Evolutionary conservation across 1,140 invertebrate genomes (phyloP).

Genomic region (Rhopalosiphum padi): DNA sequence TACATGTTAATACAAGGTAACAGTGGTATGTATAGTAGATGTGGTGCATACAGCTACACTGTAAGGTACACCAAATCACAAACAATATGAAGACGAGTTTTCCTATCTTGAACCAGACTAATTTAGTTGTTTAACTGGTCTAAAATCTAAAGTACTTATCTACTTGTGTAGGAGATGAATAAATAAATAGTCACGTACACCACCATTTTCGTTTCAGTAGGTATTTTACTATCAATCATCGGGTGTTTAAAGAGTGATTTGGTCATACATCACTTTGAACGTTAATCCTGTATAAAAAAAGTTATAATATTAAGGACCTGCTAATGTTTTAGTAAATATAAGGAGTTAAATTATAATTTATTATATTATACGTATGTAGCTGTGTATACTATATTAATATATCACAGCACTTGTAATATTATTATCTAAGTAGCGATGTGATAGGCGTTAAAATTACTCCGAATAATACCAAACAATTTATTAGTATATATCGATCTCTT

Average conservation of each 20-base stretch:
- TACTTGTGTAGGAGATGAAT: neutral
- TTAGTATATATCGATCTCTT: no score
- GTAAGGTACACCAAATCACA: neutral
- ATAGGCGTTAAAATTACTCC: no score
- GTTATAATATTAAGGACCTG: neutral
- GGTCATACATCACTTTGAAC: neutral
- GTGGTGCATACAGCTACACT: neutral
- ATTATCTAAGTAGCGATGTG: no score
- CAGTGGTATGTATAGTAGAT: neutral
- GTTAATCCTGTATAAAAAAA: neutral
- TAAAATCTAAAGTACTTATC: neutral
- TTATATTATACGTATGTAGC: no score
- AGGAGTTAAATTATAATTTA: neutral
- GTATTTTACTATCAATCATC: neutral
- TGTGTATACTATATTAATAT: no score
- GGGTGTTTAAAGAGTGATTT: neutral
- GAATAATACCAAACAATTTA: no score
- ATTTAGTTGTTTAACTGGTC: constrained; percentile 30
- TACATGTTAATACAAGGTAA: neutral
- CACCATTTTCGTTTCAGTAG: neutral
- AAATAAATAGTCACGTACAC: neutral
- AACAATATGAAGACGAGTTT: constrained; percentile 4
- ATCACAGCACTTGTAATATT: no score
- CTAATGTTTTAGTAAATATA: no score
- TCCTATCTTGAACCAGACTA: neutral